These are phyloP conservation scores for Cyclophora albipunctata DNA, from an alignment of 2,888 invertebrate genomes.

Conservation along the genomic window DNA sequence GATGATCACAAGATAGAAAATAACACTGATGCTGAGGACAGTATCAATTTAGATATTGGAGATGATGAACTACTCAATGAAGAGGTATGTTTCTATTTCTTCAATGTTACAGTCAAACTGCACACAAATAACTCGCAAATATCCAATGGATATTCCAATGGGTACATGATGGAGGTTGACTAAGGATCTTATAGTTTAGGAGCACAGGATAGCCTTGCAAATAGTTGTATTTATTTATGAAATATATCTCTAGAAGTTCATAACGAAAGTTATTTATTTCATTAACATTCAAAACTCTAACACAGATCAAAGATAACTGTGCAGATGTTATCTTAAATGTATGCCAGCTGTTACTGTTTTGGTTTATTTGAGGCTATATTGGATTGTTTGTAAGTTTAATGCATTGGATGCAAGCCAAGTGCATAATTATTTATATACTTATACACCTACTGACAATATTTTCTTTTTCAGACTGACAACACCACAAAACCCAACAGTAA, in stretches of 20 bases:
- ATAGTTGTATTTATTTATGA: not conserved
- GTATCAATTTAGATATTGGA: constrained; percentile 86
- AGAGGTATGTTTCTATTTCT: constrained; percentile 79
- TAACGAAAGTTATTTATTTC: constrained; percentile 23
- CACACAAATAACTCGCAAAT: constrained; percentile 37
- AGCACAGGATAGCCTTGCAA: not conserved
- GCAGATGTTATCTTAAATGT: not conserved
- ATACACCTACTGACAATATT: constrained; percentile 7
- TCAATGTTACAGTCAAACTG: constrained; percentile 57
- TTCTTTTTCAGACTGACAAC: constrained; percentile 72
- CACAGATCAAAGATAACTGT: constrained; percentile 8
- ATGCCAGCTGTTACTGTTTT: not conserved
- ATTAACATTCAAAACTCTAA: constrained; percentile 36
- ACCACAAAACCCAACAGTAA: constrained; percentile 68
- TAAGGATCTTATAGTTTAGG: constrained; percentile 21
- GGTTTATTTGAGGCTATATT: not conserved
- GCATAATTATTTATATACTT: constrained; percentile 13
- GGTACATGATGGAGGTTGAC: constrained; percentile 55
- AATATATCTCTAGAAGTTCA: not conserved
- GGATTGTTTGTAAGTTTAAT: constrained; percentile 13
- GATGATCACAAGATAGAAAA: constrained; percentile 66
- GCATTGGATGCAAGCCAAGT: constrained; percentile 36
- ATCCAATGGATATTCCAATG: constrained; percentile 38
- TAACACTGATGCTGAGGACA: constrained; percentile 84
- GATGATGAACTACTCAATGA: constrained; percentile 88